Base-by-base conservation (phyloP, 1,140 invertebrate species). In the Pogonomyrmex barbatus region DNA sequence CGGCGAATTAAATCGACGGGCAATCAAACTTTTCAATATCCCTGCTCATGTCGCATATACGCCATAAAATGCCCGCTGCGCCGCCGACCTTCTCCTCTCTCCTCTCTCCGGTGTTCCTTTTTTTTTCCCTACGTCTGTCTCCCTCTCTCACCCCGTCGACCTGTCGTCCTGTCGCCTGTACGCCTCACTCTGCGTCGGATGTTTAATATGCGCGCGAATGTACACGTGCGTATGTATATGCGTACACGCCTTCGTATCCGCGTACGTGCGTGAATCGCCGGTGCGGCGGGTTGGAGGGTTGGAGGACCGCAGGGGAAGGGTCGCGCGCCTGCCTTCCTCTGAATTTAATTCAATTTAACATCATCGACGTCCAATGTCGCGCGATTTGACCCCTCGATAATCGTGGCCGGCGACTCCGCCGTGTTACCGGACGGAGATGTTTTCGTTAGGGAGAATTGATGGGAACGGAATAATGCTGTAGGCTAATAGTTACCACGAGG, bases 1-100 rank as follows among this genome's bases (percentile, higher is more conserved):
- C 70, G 86, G 73, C 52, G 63, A 86, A 90, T 90, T 89, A 90
- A 90, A 90, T 17, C 56, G 65, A 30, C 86, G 82, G 65, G 89
- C 89, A 91, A 91, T 89, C 88, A 89, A 91, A 89, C 86, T 90
- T 90, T 90, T 89, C 89, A 87, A 90, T 90, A 89, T 89, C 71
- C 85, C 65, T 81, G 85, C 73, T 87, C 89, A 76, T 88, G 89
- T 90, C 89, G 88, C 77, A 68, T 90, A 88, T 88, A 77, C 68
- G 75, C 78, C 73, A 89, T 90, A 90, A 90, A 90, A 88, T 36
- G 65, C 24, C 58, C 30, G 36, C 82, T 33, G 56, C 12, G 14
- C 45, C 54, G 65, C n/a, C 54, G 39, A 54, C 36, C 30, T 85
- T 58, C 47, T 54, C 68, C 36, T 47, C 71, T 56, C 62, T 24